Percentiles rank a stretch among this genome's conserved stretches.
phyloP scores from a whole-genome alignment of 2,113 vertebrate genomes.

The Orthochromis indermauri region DNA sequence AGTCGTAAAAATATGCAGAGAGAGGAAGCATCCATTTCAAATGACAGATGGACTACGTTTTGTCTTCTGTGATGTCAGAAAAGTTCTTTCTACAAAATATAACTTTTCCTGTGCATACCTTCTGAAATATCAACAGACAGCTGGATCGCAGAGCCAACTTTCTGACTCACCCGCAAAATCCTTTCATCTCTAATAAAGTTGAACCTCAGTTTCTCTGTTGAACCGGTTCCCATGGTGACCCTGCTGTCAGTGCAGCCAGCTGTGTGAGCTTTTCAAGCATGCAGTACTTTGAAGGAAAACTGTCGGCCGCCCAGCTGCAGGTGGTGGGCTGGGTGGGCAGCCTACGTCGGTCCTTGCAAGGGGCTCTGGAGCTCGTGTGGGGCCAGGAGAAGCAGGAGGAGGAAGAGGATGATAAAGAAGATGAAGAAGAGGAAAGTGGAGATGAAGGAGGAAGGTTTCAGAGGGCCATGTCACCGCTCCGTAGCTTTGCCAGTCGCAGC shows the following conservation, averaged over 20 bases:
- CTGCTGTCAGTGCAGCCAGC: not conserved
- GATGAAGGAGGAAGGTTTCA: constrained; percentile 69
- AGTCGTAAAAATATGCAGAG: not conserved
- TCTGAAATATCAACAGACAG: not conserved
- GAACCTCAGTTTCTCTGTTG: not conserved
- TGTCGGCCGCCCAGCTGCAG: constrained; percentile 82
- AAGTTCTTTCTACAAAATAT: not conserved
- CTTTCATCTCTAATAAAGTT: not conserved
- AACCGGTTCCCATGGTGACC: constrained; percentile 34
- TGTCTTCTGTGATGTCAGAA: not conserved
- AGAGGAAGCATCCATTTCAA: not conserved
- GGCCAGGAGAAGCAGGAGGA: constrained; percentile 52
- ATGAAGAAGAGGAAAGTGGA: not conserved
- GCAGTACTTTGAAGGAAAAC: constrained; percentile 89
- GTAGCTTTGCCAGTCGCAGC: constrained; percentile 80
- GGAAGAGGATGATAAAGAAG: constrained; percentile 10
- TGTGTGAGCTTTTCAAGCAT: constrained; percentile 55
- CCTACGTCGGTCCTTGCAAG: constrained; percentile 81
- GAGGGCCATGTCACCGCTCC: constrained; percentile 80
- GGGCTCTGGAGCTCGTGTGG: constrained; percentile 78
- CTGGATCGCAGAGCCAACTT: not conserved
- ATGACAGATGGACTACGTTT: not conserved
- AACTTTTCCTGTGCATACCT: not conserved
- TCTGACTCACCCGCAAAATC: not conserved
- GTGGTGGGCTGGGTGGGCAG: constrained; percentile 83